Evolutionary conservation across 2,797 vertebrate genomes (phyloP).

Genomic region (Ceyx erithaca): DNA sequence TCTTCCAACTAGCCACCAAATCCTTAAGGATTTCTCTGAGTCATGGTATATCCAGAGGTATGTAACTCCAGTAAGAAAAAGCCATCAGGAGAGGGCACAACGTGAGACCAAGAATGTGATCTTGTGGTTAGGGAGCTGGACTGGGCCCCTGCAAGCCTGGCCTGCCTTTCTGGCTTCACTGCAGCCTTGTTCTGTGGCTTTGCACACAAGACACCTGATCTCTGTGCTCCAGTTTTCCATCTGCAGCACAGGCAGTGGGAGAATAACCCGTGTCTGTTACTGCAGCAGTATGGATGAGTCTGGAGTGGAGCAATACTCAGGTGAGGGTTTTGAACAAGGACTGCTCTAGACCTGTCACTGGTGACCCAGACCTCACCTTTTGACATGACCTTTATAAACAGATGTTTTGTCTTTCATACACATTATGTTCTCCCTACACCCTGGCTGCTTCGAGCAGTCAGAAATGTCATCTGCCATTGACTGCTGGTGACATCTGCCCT

Average conservation of each 20-base stretch:
- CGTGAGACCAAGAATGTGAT: neutral
- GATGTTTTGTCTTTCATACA: neutral
- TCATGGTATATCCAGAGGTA: neutral
- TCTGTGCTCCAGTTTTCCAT: neutral
- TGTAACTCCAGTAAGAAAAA: neutral
- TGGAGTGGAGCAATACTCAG: neutral
- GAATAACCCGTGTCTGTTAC: neutral
- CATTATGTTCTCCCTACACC: neutral
- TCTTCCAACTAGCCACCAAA: neutral
- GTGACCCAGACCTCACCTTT: neutral
- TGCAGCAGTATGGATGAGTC: neutral
- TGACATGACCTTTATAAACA: neutral
- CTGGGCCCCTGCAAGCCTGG: neutral
- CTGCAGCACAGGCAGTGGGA: neutral
- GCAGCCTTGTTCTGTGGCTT: neutral
- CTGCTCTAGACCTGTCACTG: neutral
- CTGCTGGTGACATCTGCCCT: neutral
- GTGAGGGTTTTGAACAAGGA: neutral
- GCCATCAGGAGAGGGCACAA: neutral
- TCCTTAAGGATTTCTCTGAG: neutral
- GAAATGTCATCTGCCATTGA: neutral
- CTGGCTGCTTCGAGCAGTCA: neutral
- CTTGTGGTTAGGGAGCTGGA: neutral
- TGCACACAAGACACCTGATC: neutral
- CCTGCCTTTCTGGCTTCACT: neutral